These are phyloP conservation scores for Malacoraja senta DNA, from an alignment of 2,797 vertebrate species.

Conservation along the genomic window DNA sequence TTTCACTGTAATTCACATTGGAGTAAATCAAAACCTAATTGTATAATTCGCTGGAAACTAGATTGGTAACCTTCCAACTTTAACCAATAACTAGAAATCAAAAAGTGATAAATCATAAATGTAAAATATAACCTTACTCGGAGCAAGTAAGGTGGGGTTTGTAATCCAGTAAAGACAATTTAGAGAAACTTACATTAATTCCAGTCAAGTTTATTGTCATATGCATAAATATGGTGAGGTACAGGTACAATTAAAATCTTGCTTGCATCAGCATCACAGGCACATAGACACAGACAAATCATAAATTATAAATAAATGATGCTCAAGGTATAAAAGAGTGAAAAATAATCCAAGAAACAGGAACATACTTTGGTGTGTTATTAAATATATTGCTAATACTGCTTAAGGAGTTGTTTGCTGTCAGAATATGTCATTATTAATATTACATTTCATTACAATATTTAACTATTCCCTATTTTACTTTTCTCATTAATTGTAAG, in stretches of 20 bases:
- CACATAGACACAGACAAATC: no score
- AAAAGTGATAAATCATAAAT: not conserved
- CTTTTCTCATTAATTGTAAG: not conserved
- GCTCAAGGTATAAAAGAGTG: no score
- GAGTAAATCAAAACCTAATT: not conserved
- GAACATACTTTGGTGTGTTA: not conserved
- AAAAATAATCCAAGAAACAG: not conserved
- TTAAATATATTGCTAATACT: not conserved
- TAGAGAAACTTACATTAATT: not conserved
- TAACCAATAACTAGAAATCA: not conserved
- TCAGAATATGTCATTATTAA: not conserved
- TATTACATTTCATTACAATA: not conserved
- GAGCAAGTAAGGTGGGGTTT: not conserved
- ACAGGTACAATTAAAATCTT: no score
- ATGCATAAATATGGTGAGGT: no score
- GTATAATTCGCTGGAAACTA: not conserved
- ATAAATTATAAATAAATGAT: no score
- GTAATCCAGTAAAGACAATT: not conserved
- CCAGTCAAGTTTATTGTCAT: no score
- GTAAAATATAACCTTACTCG: not conserved
- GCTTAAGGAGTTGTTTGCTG: not conserved
- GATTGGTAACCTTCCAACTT: not conserved
- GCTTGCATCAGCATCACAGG: no score
- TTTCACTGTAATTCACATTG: not conserved
- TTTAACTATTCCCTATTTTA: not conserved